These are phyloP conservation scores for Apeira syringaria DNA, from an alignment of 2,888 invertebrate species.

Conservation along the genomic window DNA sequence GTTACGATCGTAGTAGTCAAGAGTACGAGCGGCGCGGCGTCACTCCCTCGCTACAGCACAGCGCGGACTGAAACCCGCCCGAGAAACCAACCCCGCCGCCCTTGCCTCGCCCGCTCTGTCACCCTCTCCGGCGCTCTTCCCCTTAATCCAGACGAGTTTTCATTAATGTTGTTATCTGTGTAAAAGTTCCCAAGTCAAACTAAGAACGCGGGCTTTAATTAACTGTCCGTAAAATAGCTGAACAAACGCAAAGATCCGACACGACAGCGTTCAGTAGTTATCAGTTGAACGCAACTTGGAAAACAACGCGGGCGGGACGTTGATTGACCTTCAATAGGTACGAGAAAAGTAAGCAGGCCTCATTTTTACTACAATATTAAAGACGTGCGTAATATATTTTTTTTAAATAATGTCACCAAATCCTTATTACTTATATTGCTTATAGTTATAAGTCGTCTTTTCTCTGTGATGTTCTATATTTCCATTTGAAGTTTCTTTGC, in stretches of 20 bases:
- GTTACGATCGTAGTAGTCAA: conserved; percentile 49
- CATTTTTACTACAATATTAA: too few relatives aligned
- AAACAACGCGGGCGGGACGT: conserved; percentile 34
- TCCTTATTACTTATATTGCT: too few relatives aligned
- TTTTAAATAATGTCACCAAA: too few relatives aligned
- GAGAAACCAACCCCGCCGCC: conserved; percentile 56
- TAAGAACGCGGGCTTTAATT: conserved; percentile 73
- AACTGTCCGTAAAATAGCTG: conserved; percentile 75
- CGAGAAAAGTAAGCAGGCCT: conserved; percentile 9
- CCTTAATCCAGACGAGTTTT: conserved; percentile 78
- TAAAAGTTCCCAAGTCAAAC: conserved; percentile 77
- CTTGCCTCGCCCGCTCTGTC: conserved; percentile 47
- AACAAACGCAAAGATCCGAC: conserved; percentile 53
- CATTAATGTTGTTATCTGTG: conserved; percentile 81
- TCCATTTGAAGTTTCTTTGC: too few relatives aligned
- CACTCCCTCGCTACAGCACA: conserved; percentile 45
- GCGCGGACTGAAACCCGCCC: conserved; percentile 63
- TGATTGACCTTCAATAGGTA: conserved; percentile 51
- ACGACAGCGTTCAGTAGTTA: conserved; percentile 48
- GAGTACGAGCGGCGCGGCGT: conserved; percentile 31
- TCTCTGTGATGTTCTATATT: too few relatives aligned
- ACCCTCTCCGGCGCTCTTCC: conserved; percentile 69
- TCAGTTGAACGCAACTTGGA: conserved; percentile 43
- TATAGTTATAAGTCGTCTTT: too few relatives aligned
- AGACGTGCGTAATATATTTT: too few relatives aligned